Evolutionary conservation across 2,888 invertebrate species (phyloP).

Genomic region (Drosophila vallismaia): DNA sequence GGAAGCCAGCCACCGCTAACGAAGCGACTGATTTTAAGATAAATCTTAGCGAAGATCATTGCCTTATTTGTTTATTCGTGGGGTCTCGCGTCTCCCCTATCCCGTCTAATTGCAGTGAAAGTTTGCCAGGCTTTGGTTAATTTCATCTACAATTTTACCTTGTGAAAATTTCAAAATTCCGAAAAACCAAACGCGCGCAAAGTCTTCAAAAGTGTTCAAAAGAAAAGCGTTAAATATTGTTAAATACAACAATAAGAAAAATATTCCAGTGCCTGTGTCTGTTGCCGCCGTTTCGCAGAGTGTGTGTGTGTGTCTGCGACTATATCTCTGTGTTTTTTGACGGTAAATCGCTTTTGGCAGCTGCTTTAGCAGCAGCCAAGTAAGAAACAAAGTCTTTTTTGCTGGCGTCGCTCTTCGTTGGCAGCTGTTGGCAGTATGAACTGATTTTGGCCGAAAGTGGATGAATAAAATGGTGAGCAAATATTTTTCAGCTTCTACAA

Average conservation of each 20-base stretch:
- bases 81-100: constrained; percentile 18
- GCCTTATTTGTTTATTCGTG: constrained; percentile 31
- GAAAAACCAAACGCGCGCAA: constrained; percentile 55
- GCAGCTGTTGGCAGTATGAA: constrained; percentile 80
- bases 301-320: constrained; percentile 31
- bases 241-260: constrained; percentile 43
- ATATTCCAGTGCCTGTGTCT: constrained; percentile 47
- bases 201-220: constrained; percentile 57
- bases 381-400: constrained; percentile 50
- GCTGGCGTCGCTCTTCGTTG: constrained; percentile 68
- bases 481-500: constrained; percentile 24
- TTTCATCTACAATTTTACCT: constrained; percentile 63
- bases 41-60: constrained; percentile 40
- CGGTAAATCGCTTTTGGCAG: constrained; percentile 59
- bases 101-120: constrained; percentile 63
- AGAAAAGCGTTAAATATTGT: constrained; percentile 56
- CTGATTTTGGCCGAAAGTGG: constrained; percentile 72
- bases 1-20: constrained; percentile 10
- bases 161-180: constrained; percentile 61
- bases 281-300: constrained; percentile 27
- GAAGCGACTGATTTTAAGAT: constrained; percentile 9
- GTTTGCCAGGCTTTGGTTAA: constrained; percentile 42
- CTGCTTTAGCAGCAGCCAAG: constrained; percentile 58
- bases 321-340: constrained; percentile 46
- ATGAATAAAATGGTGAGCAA: constrained; percentile 75